Evolutionary conservation across 2,888 invertebrate genomes (phyloP).

Genomic region (Ectemnius continuus): DNA sequence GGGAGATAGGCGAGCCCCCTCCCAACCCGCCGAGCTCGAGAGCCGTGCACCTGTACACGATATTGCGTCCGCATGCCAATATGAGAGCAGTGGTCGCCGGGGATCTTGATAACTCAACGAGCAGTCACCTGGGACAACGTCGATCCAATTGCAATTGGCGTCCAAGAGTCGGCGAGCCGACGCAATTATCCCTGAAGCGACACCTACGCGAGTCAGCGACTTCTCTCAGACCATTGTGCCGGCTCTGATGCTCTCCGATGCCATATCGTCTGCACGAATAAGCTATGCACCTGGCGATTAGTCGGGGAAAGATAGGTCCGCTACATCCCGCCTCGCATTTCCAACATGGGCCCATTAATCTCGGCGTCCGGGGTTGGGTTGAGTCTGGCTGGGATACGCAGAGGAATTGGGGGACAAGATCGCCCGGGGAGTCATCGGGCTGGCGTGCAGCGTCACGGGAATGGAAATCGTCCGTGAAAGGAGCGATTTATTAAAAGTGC

Average conservation of each 20-base stretch:
- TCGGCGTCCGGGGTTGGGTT: no score
- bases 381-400: conserved; percentile 11
- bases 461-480: conserved; percentile 61
- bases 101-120: neutral
- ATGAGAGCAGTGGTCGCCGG: conserved; percentile 3
- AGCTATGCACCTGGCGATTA: neutral
- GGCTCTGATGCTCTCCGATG: no score
- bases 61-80: conserved; percentile 12
- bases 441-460: conserved; percentile 1
- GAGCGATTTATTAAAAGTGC: conserved; percentile 76
- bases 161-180: neutral
- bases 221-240: no score
- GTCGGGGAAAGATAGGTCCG: neutral
- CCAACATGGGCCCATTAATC: no score
- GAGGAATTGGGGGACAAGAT: conserved; percentile 12
- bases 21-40: neutral
- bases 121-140: neutral
- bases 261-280: neutral
- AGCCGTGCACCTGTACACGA: conserved; percentile 36
- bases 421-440: conserved; percentile 12
- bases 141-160: neutral
- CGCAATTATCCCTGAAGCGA: neutral
- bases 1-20: conserved; percentile 6
- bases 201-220: neutral
- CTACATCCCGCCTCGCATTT: no score